These are phyloP conservation scores for Rhagium mordax DNA, from an alignment of 2,888 invertebrate species.

Conservation along the genomic window DNA sequence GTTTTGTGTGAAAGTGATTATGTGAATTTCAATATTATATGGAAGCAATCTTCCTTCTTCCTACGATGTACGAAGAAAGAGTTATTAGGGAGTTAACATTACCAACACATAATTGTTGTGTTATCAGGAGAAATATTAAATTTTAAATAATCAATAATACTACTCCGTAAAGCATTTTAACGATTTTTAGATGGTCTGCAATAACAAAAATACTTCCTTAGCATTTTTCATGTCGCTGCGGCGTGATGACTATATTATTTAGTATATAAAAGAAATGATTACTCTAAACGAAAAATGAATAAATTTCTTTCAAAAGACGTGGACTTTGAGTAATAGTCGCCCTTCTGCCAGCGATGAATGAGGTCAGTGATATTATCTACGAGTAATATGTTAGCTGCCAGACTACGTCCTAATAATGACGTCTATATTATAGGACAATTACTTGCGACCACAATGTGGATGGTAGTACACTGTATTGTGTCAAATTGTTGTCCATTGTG, in stretches of 20 bases:
- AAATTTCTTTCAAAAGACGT: conserved; percentile 4
- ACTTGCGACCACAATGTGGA: conserved; percentile 1
- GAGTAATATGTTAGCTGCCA: conserved; percentile 36
- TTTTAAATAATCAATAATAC: too few species aligned
- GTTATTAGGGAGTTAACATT: too few species aligned
- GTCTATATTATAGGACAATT: conserved; percentile 33
- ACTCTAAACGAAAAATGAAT: not conserved
- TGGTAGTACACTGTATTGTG: conserved; percentile 3
- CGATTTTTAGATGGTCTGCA: too few species aligned
- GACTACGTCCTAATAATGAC: conserved; percentile 21
- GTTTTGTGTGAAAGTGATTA: too few species aligned
- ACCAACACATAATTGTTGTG: too few species aligned
- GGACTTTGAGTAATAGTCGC: conserved; percentile 29
- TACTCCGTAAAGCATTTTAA: too few species aligned
- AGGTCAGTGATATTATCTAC: conserved; percentile 44
- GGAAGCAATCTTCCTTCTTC: too few species aligned
- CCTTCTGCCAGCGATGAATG: conserved; percentile 16
- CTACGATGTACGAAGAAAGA: too few species aligned
- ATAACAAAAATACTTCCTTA: not conserved
- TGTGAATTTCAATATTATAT: too few species aligned
- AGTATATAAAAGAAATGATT: conserved; percentile 21
- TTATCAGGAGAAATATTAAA: too few species aligned
- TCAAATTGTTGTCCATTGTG: not conserved
- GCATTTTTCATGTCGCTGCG: not conserved
- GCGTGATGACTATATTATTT: conserved; percentile 17